These are phyloP conservation scores for Caenorhabditis angaria DNA, from an alignment of 2,888 invertebrate genomes.

Conservation along the genomic window DNA sequence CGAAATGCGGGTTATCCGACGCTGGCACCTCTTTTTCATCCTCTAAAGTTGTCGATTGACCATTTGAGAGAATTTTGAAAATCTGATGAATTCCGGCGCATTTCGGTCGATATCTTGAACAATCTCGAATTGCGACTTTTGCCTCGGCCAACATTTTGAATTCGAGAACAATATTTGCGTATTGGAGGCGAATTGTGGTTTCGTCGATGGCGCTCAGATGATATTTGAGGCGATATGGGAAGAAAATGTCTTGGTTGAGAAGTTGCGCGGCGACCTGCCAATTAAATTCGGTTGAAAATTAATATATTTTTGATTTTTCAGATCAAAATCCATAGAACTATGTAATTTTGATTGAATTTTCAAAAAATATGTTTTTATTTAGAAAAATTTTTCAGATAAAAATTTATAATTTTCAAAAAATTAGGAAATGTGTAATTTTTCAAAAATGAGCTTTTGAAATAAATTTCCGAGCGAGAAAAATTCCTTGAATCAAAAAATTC, in stretches of 20 bases:
- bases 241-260: constrained; percentile 40
- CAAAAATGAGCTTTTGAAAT: no score
- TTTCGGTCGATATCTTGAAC: constrained; percentile 32
- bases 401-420: no score
- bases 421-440: no score
- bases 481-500: no score
- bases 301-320: no score
- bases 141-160: constrained; percentile 53
- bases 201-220: constrained; percentile 50
- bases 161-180: constrained; percentile 57
- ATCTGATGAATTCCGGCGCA: constrained; percentile 53
- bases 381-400: no score
- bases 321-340: no score
- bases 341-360: no score
- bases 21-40: constrained; percentile 15
- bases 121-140: constrained; percentile 53
- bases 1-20: constrained; percentile 13
- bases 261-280: constrained; percentile 44
- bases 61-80: constrained; percentile 12
- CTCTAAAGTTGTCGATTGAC: background rate
- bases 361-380: no score
- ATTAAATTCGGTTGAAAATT: no score
- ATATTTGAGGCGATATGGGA: constrained; percentile 54
- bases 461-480: no score
- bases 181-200: constrained; percentile 52